Conservation (phyloP, 2,797 vertebrate species). For the Rhinogobio ventralis region DNA sequence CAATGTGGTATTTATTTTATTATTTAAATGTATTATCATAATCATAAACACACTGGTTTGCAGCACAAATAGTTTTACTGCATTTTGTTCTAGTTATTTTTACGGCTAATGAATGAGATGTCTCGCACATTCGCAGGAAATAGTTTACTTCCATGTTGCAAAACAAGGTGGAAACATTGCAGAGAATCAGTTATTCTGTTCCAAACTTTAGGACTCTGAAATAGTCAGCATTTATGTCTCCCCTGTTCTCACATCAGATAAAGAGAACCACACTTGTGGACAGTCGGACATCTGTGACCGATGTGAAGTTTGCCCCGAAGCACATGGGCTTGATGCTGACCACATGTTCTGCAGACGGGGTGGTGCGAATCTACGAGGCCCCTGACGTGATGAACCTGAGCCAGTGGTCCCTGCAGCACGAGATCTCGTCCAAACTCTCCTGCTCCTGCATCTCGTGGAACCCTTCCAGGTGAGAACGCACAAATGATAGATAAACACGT, state of each 20-base stretch:
- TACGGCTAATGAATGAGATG: background rate
- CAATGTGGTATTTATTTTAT: background rate
- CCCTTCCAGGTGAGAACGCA: constrained; percentile 87
- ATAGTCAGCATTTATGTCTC: background rate
- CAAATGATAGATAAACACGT: background rate
- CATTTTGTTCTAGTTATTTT: background rate
- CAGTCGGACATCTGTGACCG: constrained; percentile 96
- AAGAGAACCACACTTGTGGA: constrained; percentile 98
- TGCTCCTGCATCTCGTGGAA: constrained; percentile 99
- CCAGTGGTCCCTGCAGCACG: constrained; percentile 97
- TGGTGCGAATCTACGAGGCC: constrained; percentile 96
- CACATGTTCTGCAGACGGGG: constrained; percentile 94
- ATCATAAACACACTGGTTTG: background rate
- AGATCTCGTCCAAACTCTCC: constrained; percentile 97
- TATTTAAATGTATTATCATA: background rate
- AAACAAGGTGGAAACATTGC: background rate
- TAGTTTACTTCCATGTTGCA: background rate
- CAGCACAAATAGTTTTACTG: background rate
- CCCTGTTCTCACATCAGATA: constrained; percentile 78
- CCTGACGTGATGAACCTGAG: constrained; percentile 99
- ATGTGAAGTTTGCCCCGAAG: constrained; percentile 98
- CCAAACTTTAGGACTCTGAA: too few relatives aligned
- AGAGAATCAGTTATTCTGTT: background rate
- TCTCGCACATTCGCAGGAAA: background rate
- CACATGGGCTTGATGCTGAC: constrained; percentile 98